These are phyloP conservation scores for Microplitis manilae DNA, from an alignment of 2,888 invertebrate genomes.

Conservation along the genomic window DNA sequence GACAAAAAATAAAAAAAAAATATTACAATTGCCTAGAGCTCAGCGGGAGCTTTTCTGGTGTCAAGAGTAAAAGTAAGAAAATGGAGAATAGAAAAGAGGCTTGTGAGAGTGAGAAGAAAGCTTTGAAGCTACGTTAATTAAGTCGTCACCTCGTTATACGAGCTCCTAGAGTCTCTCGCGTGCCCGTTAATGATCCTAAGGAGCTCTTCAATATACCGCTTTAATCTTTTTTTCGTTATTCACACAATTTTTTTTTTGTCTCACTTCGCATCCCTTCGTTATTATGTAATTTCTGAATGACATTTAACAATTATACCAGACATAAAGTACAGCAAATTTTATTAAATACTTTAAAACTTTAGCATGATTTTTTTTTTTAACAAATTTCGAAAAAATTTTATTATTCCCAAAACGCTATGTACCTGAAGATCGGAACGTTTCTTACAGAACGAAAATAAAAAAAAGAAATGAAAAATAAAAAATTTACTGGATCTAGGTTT, in stretches of 20 bases:
- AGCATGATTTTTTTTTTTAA: too few species aligned
- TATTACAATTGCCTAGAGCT: not conserved
- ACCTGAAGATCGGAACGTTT: too few species aligned
- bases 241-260: not conserved
- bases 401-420: too few species aligned
- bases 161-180: constrained; percentile 31
- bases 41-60: not conserved
- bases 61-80: not conserved
- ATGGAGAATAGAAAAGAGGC: not conserved
- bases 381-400: too few species aligned
- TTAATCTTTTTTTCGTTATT: constrained; percentile 5
- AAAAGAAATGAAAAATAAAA: too few species aligned
- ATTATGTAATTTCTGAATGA: not conserved
- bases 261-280: not conserved
- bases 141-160: constrained; percentile 28
- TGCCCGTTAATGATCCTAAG: constrained; percentile 36
- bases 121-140: constrained; percentile 24
- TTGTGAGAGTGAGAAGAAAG: constrained; percentile 9
- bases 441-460: too few species aligned
- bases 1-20: not conserved
- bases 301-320: not conserved
- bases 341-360: too few species aligned
- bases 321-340: not conserved
- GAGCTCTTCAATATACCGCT: constrained; percentile 17
- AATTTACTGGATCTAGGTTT: too few species aligned